Evolutionary conservation across 2,888 invertebrate species (phyloP).

Genomic region (Dromius quadrimaculatus): DNA sequence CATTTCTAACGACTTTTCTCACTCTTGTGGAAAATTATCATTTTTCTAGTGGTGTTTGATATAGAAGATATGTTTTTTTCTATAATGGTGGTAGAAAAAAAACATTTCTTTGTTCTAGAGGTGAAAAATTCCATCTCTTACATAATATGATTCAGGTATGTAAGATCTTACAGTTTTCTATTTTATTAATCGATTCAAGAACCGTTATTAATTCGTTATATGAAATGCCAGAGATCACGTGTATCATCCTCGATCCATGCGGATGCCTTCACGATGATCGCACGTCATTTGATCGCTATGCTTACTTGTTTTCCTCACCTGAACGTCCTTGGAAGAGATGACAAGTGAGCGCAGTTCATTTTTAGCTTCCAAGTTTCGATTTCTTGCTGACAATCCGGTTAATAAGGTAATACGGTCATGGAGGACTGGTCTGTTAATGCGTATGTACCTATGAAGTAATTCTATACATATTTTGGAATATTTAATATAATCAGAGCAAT

Average conservation of each 20-base stretch:
- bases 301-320: neutral
- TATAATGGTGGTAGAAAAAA: no score
- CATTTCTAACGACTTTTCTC: no score
- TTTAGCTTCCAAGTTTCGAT: constrained; percentile 7
- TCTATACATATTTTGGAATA: neutral
- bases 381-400: neutral
- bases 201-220: constrained; percentile 16
- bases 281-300: neutral
- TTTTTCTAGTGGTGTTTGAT: no score
- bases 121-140: no score
- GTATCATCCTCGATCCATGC: neutral
- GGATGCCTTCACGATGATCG: neutral
- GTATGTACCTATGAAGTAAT: neutral
- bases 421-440: constrained; percentile 4
- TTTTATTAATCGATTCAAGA: no score
- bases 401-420: constrained; percentile 8
- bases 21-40: no score
- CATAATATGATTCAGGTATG: no score
- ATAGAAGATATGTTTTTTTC: no score
- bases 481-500: constrained; percentile 14
- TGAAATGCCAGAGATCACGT: constrained; percentile 3
- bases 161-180: no score
- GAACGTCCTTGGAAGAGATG: neutral
- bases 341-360: neutral
- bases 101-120: no score